These are phyloP conservation scores for Actinemys pallida DNA, from an alignment of 2,113 vertebrate genomes.

Conservation along the genomic window DNA sequence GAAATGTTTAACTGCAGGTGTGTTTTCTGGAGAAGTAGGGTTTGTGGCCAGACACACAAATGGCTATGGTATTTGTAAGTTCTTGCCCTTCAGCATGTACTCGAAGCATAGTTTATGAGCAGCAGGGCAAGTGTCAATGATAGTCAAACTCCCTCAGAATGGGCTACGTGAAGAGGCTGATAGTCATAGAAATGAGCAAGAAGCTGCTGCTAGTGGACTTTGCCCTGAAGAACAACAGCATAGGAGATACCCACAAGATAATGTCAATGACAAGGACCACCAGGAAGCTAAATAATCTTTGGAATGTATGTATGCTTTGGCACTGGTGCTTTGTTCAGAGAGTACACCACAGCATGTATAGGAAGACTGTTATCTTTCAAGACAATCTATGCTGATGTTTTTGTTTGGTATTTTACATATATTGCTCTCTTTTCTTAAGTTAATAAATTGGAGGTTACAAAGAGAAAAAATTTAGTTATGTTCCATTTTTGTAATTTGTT, in stretches of 20 bases:
- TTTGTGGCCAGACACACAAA: background rate
- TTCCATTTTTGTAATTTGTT: too few relatives aligned
- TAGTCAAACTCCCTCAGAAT: conserved; percentile 8
- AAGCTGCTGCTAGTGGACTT: fast-evolving
- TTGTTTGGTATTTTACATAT: background rate
- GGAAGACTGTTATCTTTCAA: background rate
- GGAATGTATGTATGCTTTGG: background rate
- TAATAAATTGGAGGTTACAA: background rate
- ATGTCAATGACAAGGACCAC: background rate
- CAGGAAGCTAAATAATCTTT: background rate
- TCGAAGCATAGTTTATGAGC: background rate
- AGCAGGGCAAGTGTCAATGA: background rate
- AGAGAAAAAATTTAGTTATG: background rate
- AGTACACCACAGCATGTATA: background rate
- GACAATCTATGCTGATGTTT: fast-evolving
- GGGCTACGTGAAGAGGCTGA: fast-evolving
- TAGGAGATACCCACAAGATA: background rate
- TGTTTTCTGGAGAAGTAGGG: background rate
- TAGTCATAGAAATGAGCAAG: background rate
- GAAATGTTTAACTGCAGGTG: fast-evolving
- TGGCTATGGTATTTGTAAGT: background rate
- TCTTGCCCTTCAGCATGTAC: conserved; percentile 1
- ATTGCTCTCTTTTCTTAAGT: background rate
- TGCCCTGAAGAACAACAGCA: background rate
- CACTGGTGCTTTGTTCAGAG: background rate